Base-by-base conservation (phyloP, 1,140 invertebrate genomes). In the Drosophila trapezifrons region DNA sequence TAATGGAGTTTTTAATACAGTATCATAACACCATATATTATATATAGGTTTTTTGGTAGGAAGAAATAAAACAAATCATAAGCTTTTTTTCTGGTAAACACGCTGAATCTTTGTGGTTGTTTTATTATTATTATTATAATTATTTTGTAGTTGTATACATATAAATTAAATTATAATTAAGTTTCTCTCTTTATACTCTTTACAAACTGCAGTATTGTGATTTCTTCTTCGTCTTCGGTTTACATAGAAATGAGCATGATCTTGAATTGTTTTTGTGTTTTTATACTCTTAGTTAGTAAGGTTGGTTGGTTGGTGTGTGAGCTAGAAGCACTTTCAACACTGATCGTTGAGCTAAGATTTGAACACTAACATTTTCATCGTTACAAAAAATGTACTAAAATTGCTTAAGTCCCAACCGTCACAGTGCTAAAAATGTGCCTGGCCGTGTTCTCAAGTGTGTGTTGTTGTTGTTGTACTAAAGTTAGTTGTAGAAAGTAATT, bases 141-240 rank as follows among this genome's bases (percentile, higher is more conserved):
- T 87, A 86, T 76, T 85, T 52, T 75, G 82, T 86, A 86, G 73
- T 82, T 87, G 66, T 84, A 78, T 76, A 87, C 79, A 86, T 86
- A 86, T 78, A 76, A 86, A 79, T 87, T 76, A 86, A 87, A 79
- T 81, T 87, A 87, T 59, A 87, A 67, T 83, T 87, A 77, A 62
- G 63, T 71, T 67, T n/a, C 12, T n/a, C 12, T 70, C 20, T 65
- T 45, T 42, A 52, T 57, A 56, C 37, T 84, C 66, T 80, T 64
- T 80, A 84, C 77, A 84, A 78, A 83, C 69, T 82, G 69, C 62
- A 69, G 63, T 64, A 63, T 71, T 54, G 45, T 80, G 59, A 45
- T 63, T 62, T 57, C 17, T 64, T 57, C 17, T 64, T 51, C 27
- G 7, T 27, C 17, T 51, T 25, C 66, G 54, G 71, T 65, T 78